Evolutionary conservation across 2,113 vertebrate genomes (phyloP), one percentile per base, ranked within the genome.

Genomic region (Platichthys stellatus): DNA sequence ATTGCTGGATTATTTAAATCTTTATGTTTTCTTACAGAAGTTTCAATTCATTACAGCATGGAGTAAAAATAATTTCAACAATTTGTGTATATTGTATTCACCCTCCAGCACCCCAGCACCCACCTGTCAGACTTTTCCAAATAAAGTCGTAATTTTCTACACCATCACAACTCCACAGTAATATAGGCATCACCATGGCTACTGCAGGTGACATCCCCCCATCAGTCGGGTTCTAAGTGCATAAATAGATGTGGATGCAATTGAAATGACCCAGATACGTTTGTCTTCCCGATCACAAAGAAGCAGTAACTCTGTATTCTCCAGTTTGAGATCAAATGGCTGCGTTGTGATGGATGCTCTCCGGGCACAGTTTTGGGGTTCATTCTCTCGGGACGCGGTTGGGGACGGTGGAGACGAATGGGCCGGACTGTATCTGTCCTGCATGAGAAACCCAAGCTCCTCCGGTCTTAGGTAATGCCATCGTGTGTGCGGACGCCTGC

Each of bases 391-490:
- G n/a, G 43, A 72, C 31, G 24, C 69, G 35, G 18, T 45, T 59
- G 58, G 51, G 18, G 13, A 57, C 18, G 7, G 20, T 54, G 3
- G 17, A 63, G 78, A 54, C 80, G 81, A 88, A 80, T 54, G 69
- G 61, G 43, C 38, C 47, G 71, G 84, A 76, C 40, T 70, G 67
- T 66, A 83, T 88, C 87, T 76, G 57, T 69, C 66, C 72, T 68
- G 81, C 69, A 74, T 69, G 64, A 83, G 93, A 90, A 91, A 92
- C 86, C 59, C 64, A 84, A 92, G 78, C 89, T 80, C 69, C 84
- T 84, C 84, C 78, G 35, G 67, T 75, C 72, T 89, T 83, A 91
- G 87, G 88, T 92, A 86, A 89, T 88, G 72, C 77, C 76, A 84
- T 31, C 20, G 65, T 71, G 74, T 80, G 53, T 65, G 69, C 71